Percentiles rank a stretch among this genome's conserved stretches.
These are phyloP conservation scores for Stenichneumon culpator DNA, from an alignment of 2,888 invertebrate species.

Conservation along the genomic window DNA sequence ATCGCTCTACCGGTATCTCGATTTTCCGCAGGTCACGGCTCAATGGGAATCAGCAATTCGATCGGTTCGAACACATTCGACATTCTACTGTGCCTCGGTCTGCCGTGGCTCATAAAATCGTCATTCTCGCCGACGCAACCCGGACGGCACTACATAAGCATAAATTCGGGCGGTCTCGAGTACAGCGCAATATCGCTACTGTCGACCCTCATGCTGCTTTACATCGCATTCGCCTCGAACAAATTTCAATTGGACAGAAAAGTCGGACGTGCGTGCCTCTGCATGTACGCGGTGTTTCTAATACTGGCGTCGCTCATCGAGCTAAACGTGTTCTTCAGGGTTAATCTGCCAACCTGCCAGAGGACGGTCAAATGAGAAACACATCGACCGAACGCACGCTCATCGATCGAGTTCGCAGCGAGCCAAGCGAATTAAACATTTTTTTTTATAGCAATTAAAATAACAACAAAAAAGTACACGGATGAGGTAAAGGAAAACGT, in stretches of 20 bases:
- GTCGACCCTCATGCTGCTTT: conserved; percentile 93
- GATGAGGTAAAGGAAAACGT: background rate
- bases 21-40: conserved; percentile 90
- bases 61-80: conserved; percentile 97
- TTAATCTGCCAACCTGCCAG: conserved; percentile 94
- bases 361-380: conserved; percentile 82
- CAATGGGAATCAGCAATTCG: conserved; percentile 96
- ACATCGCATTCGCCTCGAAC: conserved; percentile 94
- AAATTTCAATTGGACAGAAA: conserved; percentile 94
- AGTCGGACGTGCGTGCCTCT: conserved; percentile 93
- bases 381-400: conserved; percentile 18
- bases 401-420: conserved; percentile 50
- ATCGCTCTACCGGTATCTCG: background rate
- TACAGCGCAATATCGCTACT: conserved; percentile 96
- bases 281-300: conserved; percentile 95
- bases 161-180: conserved; percentile 96
- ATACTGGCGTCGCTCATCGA: conserved; percentile 96
- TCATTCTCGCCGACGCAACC: conserved; percentile 92
- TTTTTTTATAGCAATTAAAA: conserved; percentile 57
- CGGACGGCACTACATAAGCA: conserved; percentile 93
- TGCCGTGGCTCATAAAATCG: conserved; percentile 96
- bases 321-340: conserved; percentile 96
- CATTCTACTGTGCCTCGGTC: conserved; percentile 93
- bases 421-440: conserved; percentile 51
- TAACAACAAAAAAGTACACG: background rate